These are phyloP conservation scores for Graphium colonna DNA, from an alignment of 2,888 invertebrate genomes.

Conservation along the genomic window DNA sequence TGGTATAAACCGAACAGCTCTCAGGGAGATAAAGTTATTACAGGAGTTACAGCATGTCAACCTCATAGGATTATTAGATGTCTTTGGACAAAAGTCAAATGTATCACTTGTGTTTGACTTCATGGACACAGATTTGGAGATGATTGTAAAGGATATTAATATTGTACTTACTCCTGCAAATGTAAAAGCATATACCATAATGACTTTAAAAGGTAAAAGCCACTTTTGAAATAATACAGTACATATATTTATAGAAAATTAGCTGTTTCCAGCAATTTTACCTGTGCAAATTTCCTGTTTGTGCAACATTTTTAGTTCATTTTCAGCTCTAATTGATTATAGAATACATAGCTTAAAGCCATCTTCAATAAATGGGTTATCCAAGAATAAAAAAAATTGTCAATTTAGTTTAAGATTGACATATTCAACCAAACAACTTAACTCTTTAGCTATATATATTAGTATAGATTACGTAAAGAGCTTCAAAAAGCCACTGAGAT, in stretches of 20 bases:
- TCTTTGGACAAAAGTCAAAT: constrained; percentile 99
- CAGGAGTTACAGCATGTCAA: constrained; percentile 97
- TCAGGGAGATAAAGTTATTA: constrained; percentile 98
- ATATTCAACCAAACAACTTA: too few species aligned
- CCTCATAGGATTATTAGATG: constrained; percentile 93
- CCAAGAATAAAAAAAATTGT: too few species aligned
- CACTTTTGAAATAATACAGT: too few species aligned
- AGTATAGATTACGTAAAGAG: too few species aligned
- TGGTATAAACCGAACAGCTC: constrained; percentile 98
- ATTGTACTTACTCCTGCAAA: constrained; percentile 94
- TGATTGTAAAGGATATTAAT: constrained; percentile 92
- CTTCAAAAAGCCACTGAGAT: too few species aligned
- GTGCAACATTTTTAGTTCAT: background rate
- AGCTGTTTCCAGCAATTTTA: too few species aligned
- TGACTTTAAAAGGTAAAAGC: constrained; percentile 93
- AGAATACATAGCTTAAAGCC: too few species aligned
- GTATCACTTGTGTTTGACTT: constrained; percentile 99
- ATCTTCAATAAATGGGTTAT: too few species aligned
- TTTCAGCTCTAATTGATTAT: background rate
- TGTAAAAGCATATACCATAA: constrained; percentile 96
- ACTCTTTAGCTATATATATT: too few species aligned
- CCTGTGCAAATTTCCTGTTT: background rate
- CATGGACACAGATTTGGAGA: constrained; percentile 99
- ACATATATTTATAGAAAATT: too few species aligned
- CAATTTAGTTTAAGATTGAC: too few species aligned